Conservation (phyloP, 2,888 invertebrate genomes). For the Ochropleura plecta region DNA sequence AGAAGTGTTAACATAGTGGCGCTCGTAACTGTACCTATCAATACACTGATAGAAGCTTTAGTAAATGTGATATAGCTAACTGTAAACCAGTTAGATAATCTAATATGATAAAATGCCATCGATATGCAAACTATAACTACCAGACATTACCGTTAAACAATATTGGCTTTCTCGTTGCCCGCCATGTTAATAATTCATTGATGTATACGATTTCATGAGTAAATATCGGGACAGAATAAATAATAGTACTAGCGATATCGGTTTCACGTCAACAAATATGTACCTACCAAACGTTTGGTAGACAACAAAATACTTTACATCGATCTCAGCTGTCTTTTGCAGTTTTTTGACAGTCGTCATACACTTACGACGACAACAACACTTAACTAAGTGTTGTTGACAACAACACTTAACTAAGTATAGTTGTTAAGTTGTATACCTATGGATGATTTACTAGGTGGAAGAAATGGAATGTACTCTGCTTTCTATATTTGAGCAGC, state of each 20-base stretch:
- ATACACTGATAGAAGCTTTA: not conserved
- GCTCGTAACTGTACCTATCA: not conserved
- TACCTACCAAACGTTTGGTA: not conserved
- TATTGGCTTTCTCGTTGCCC: slow-evolving; percentile 17
- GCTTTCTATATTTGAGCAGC: too few species aligned
- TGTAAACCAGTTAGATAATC: slow-evolving; percentile 12
- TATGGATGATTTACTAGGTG: too few species aligned
- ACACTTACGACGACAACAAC: too few species aligned
- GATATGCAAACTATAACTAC: slow-evolving; percentile 7
- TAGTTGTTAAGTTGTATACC: too few species aligned
- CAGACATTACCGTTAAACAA: slow-evolving; percentile 23
- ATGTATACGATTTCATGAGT: slow-evolving; percentile 1
- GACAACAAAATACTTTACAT: not conserved
- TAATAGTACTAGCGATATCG: too few species aligned
- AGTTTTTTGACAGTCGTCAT: not conserved
- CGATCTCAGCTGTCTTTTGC: not conserved
- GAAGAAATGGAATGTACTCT: too few species aligned
- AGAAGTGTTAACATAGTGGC: too few species aligned
- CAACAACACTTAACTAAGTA: too few species aligned
- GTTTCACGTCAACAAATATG: slow-evolving; percentile 15
- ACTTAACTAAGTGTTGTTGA: too few species aligned
- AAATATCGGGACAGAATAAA: too few species aligned
- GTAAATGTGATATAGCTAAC: not conserved
- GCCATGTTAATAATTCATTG: slow-evolving; percentile 27
- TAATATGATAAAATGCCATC: slow-evolving; percentile 29